Evolutionary conservation across 2,888 invertebrate species (phyloP), one percentile per base, ranked within the genome.

Genomic region (Eupithecia vulgata): DNA sequence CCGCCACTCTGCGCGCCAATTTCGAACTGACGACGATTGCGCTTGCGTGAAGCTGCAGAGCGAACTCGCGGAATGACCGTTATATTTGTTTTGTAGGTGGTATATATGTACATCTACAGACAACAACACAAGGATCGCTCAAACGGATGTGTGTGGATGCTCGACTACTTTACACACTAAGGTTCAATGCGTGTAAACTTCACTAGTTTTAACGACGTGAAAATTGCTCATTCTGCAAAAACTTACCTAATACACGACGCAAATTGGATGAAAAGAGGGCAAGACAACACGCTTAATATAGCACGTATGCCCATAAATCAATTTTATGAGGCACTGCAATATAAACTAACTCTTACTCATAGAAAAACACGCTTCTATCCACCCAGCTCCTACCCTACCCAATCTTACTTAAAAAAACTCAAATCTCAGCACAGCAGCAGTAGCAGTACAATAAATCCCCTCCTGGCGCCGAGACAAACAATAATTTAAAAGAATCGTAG

Each of bases 1-100:
- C 83, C 82, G 82, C 79, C 76, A 81, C 84, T 78, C 80, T 77
- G 85, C 90, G 91, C 93, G 93, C 93, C 90, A 93, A 93, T 87
- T 93, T 92, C 89, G 88, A 93, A 93, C 90, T 90, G 89, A 82
- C 80, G 76, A 71, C 77, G 78, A n/a, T 37, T 21, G 75, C 71
- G 74, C 75, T 66, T 68, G 73, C 76, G 79, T 81, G 79, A 81
- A 78, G 80, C 80, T 81, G 81, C 73, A 78, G 78, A 78, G 67
- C 65, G 59, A 68, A 64, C 61, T 71, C 64, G 57, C 59, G 73
- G 69, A 76, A 67, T 70, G 75, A 74, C 76, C 65, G 65, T 65
- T 65, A 40, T 65, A 40, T 65, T 65, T 65, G 65, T 65, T 40
- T 65, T 40, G 35, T 30, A 7, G n/a, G 7, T 10, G 40, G 45